These are phyloP conservation scores for Eidolon helvum DNA, from an alignment of 2,113 vertebrate genomes.

Conservation along the genomic window DNA sequence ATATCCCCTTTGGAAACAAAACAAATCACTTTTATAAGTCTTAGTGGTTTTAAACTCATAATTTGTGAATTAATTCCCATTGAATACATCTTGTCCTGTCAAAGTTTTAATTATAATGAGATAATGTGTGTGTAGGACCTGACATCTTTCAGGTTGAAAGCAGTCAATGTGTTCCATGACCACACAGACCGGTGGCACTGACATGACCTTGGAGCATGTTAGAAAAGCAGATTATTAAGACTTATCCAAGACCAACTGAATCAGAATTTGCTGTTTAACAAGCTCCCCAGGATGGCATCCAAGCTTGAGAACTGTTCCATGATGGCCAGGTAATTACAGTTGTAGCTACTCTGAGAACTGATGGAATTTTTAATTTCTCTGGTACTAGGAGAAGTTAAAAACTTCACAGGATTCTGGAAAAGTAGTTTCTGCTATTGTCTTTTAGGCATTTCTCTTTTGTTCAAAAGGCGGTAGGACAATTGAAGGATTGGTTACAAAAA, in stretches of 20 bases:
- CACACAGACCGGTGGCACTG: not conserved
- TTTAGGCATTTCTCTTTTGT: slow-evolving; percentile 61
- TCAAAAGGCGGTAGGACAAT: slow-evolving; percentile 61
- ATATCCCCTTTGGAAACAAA: not conserved
- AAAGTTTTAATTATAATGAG: slow-evolving; percentile 15
- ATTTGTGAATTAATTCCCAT: slow-evolving; percentile 43
- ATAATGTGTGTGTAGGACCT: not conserved
- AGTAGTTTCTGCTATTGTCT: slow-evolving; percentile 47
- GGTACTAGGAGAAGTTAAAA: not conserved
- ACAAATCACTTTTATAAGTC: not conserved
- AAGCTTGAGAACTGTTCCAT: not conserved
- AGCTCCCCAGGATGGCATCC: not conserved
- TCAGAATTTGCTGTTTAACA: slow-evolving; percentile 10
- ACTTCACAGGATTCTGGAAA: slow-evolving; percentile 53
- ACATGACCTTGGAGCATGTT: not conserved
- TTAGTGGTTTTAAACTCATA: slow-evolving; percentile 8
- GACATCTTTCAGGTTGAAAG: not conserved
- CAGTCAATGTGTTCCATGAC: not conserved
- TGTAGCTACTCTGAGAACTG: not conserved
- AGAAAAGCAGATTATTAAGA: not conserved
- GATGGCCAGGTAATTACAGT: not conserved
- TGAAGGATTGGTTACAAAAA: slow-evolving; percentile 72
- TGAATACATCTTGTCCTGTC: not conserved
- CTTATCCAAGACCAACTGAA: not conserved
- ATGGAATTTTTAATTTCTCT: slow-evolving; percentile 22